phyloP scores from a whole-genome alignment of 35 echinoderm and acorn worm genomes.

The Diadema setosum region DNA sequence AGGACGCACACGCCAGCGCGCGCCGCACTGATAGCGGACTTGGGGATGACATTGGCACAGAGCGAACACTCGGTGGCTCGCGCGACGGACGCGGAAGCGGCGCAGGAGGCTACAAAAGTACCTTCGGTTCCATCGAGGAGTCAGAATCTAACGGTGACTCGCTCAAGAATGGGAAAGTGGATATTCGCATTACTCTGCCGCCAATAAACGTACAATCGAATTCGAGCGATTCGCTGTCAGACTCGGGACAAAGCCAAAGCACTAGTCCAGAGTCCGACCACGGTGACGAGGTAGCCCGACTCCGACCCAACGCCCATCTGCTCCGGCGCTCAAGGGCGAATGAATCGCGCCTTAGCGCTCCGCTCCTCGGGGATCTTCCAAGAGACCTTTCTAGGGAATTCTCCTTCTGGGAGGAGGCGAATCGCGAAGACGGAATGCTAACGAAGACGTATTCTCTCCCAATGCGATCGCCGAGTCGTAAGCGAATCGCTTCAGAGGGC shows the following conservation, averaged over 20 bases:
- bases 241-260: neutral
- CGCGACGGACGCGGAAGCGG: neutral
- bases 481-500: neutral
- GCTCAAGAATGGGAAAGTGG: neutral
- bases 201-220: neutral
- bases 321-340: neutral
- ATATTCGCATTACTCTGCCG: neutral
- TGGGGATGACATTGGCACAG: neutral
- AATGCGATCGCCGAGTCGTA: neutral
- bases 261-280: neutral
- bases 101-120: neutral
- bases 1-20: neutral
- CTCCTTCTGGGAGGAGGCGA: neutral
- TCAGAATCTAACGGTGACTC: neutral
- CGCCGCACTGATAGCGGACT: neutral
- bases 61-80: neutral
- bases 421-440: neutral
- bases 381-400: no score
- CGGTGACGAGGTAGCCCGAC: neutral
- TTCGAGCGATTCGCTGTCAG: constrained; percentile 5
- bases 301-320: neutral
- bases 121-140: neutral
- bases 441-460: neutral
- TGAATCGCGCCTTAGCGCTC: neutral
- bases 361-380: neutral